Conservation (phyloP, 1,140 invertebrate species). For the Arctopsyche grandis region DNA sequence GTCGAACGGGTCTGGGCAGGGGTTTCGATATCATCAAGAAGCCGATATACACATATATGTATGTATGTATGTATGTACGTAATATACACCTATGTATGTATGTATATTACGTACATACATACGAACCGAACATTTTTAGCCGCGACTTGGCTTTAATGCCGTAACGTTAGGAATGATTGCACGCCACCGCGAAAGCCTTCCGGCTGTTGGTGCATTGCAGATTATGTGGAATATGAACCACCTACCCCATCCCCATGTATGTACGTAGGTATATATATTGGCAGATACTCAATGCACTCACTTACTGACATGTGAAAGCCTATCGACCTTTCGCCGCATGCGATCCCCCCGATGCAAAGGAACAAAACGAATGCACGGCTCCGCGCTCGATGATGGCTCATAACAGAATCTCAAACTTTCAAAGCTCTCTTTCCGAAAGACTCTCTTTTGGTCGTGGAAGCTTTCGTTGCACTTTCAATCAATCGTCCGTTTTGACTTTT, state of each 20-base stretch:
- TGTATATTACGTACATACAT: too few species aligned
- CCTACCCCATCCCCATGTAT: not conserved
- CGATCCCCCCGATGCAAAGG: not conserved
- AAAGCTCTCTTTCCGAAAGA: too few species aligned
- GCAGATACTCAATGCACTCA: slow-evolving; percentile 53
- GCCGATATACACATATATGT: too few species aligned
- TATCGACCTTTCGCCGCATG: slow-evolving; percentile 11
- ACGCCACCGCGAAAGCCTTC: slow-evolving; percentile 41
- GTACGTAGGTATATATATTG: slow-evolving; percentile 34
- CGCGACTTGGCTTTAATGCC: slow-evolving; percentile 41
- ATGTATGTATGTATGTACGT: too few species aligned
- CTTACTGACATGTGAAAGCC: slow-evolving; percentile 46
- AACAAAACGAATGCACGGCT: not conserved
- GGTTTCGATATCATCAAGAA: too few species aligned
- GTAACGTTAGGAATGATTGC: slow-evolving; percentile 47
- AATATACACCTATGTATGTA: too few species aligned
- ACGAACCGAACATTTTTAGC: slow-evolving; percentile 38
- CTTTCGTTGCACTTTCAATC: too few species aligned
- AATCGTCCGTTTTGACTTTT: too few species aligned
- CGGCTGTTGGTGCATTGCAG: slow-evolving; percentile 53
- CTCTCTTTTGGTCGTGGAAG: too few species aligned
- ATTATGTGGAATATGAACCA: slow-evolving; percentile 53
- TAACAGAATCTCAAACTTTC: too few species aligned
- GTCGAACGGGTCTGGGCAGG: not conserved
- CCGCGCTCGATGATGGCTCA: not conserved